Evolutionary conservation across 2,888 invertebrate species (phyloP).

Genomic region (Meliscaeva auricollis): DNA sequence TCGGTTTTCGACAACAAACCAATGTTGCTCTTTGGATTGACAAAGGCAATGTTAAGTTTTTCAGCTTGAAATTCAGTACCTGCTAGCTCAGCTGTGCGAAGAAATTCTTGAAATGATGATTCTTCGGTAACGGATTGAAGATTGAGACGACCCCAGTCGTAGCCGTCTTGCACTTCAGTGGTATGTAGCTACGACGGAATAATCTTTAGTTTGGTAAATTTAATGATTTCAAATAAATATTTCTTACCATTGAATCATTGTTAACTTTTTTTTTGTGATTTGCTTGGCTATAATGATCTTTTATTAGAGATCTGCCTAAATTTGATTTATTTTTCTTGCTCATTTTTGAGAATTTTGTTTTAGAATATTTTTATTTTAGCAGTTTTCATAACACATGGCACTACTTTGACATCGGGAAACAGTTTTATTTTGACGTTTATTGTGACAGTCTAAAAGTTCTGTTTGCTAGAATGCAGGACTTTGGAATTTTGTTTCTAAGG

Average conservation of each 20-base stretch:
- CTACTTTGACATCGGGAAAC: slow-evolving; percentile 8
- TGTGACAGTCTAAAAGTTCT: neutral
- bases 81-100: slow-evolving; percentile 97
- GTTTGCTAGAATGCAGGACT: too few species aligned
- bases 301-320: slow-evolving; percentile 90
- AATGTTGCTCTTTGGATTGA: slow-evolving; percentile 87
- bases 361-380: neutral
- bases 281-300: slow-evolving; percentile 89
- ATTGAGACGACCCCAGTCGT: slow-evolving; percentile 95
- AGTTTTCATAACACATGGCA: neutral
- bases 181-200: slow-evolving; percentile 87
- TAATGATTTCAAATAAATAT: slow-evolving; percentile 2
- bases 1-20: slow-evolving; percentile 88
- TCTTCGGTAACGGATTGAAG: slow-evolving; percentile 97
- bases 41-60: slow-evolving; percentile 92
- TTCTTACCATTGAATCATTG: slow-evolving; percentile 90
- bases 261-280: slow-evolving; percentile 87
- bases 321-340: slow-evolving; percentile 89
- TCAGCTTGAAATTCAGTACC: slow-evolving; percentile 97
- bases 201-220: slow-evolving; percentile 31
- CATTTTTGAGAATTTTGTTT: too few species aligned
- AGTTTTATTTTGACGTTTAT: slow-evolving; percentile 16
- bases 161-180: slow-evolving; percentile 94
- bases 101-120: slow-evolving; percentile 97
- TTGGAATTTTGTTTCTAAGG: too few species aligned